These are phyloP conservation scores for Bergia puertoricense DNA, from an alignment of 92 coral and sea anemone species.

Conservation along the genomic window DNA sequence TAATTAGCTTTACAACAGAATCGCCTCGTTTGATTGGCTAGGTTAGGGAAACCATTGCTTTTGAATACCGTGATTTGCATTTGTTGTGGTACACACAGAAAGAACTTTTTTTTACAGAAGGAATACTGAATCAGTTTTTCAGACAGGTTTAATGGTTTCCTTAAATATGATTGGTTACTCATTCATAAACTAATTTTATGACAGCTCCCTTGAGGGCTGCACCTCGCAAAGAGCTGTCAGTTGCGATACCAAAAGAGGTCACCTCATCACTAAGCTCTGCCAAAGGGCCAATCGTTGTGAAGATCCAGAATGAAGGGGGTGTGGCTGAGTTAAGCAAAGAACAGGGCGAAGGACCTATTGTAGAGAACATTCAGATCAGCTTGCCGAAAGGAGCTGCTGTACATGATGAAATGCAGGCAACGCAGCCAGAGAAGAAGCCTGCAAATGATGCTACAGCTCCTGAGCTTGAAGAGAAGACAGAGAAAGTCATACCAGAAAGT, in stretches of 20 bases:
- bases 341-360: conserved; percentile 70
- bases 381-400: conserved; percentile 57
- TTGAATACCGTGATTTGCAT: too few relatives aligned
- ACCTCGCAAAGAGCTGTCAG: conserved; percentile 71
- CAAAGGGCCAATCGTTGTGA: conserved; percentile 80
- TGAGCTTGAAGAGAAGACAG: not conserved
- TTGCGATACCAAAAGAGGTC: conserved; percentile 86
- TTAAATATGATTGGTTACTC: too few relatives aligned
- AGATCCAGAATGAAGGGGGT: conserved; percentile 85
- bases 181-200: not conserved
- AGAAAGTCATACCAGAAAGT: conserved; percentile 37
- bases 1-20: too few relatives aligned
- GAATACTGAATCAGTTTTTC: too few relatives aligned
- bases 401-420: conserved; percentile 32
- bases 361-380: conserved; percentile 70
- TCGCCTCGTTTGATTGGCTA: too few relatives aligned
- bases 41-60: too few relatives aligned
- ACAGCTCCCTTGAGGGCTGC: conserved; percentile 11
- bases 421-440: conserved; percentile 41
- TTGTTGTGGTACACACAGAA: too few relatives aligned
- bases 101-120: too few relatives aligned
- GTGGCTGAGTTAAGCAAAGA: conserved; percentile 69
- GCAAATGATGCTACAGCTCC: not conserved
- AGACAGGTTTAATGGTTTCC: too few relatives aligned
- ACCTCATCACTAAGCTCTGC: conserved; percentile 77